Evolutionary conservation across 2,113 vertebrate species (phyloP).

Genomic region (Toxostoma redivivum): DNA sequence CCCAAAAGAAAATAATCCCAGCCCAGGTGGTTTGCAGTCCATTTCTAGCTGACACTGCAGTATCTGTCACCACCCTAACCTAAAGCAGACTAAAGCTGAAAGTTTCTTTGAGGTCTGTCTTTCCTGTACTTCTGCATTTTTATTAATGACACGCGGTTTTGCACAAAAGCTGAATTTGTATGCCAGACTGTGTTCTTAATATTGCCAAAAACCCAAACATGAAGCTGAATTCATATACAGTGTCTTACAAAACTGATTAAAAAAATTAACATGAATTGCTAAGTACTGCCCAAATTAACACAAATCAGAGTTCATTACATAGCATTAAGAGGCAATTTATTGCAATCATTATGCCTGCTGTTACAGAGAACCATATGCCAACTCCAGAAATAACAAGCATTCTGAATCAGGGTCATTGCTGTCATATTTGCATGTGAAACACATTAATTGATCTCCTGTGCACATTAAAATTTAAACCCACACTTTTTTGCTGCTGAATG

Average conservation of each 20-base stretch:
- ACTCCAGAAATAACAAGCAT: slow-evolving; percentile 65
- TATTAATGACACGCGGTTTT: background rate
- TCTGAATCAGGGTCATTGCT: slow-evolving; percentile 60
- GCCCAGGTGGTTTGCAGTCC: background rate
- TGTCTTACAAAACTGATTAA: slow-evolving; percentile 33
- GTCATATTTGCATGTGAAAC: slow-evolving; percentile 60
- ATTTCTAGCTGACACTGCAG: background rate
- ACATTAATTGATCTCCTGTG: slow-evolving; percentile 60
- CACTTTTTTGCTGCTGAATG: background rate
- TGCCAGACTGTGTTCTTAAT: background rate
- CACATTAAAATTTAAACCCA: slow-evolving; percentile 58
- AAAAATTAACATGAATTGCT: slow-evolving; percentile 61
- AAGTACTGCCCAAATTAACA: slow-evolving; percentile 66
- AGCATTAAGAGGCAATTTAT: slow-evolving; percentile 65
- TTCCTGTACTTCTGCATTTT: background rate
- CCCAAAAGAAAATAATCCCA: background rate
- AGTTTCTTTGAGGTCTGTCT: background rate
- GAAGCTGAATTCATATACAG: slow-evolving; percentile 2
- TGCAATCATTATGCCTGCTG: slow-evolving; percentile 64
- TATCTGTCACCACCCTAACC: background rate
- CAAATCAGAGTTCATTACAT: slow-evolving; percentile 67
- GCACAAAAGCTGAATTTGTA: background rate
- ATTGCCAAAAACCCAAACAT: slow-evolving; percentile 8
- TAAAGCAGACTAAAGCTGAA: background rate
- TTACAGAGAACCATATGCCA: slow-evolving; percentile 64